A percentile compares a stretch with the other conserved stretches of the same genome.
These are phyloP conservation scores for Amitus sp. DNA, from an alignment of 2,888 invertebrate species.

Conservation along the genomic window DNA sequence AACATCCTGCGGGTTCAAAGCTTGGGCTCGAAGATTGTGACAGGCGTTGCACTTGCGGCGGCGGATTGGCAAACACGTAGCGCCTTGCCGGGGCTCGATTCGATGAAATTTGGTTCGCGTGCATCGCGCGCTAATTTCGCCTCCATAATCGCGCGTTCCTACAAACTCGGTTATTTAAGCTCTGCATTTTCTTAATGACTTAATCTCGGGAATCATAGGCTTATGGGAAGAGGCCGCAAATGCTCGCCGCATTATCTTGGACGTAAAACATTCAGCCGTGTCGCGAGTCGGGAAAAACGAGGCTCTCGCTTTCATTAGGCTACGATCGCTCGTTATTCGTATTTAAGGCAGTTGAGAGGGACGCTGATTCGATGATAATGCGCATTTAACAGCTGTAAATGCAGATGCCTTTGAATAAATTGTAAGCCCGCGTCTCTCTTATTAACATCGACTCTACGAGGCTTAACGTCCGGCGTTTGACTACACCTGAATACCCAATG, in stretches of 20 bases:
- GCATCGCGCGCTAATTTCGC: too few species aligned
- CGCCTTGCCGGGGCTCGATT: conserved; percentile 40
- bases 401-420: conserved; percentile 25
- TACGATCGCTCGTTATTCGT: conserved; percentile 17
- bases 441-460: conserved; percentile 18
- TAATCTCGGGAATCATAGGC: background rate
- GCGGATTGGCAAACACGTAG: conserved; percentile 37
- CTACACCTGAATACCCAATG: too few species aligned
- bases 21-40: conserved; percentile 37
- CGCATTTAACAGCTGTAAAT: conserved; percentile 28
- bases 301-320: conserved; percentile 9
- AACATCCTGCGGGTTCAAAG: conserved; percentile 39
- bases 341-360: conserved; percentile 21
- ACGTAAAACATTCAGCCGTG: background rate
- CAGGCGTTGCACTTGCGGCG: conserved; percentile 18
- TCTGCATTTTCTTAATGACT: background rate
- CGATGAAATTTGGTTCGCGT: conserved; percentile 29
- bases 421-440: conserved; percentile 20
- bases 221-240: background rate
- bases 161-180: too few species aligned
- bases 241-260: background rate
- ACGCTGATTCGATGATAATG: conserved; percentile 26
- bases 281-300: background rate
- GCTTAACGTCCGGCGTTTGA: too few species aligned
- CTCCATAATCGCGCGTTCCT: too few species aligned